Base-by-base conservation (phyloP, 2,113 vertebrate genomes). In the Cynoglossus semilaevis region DNA sequence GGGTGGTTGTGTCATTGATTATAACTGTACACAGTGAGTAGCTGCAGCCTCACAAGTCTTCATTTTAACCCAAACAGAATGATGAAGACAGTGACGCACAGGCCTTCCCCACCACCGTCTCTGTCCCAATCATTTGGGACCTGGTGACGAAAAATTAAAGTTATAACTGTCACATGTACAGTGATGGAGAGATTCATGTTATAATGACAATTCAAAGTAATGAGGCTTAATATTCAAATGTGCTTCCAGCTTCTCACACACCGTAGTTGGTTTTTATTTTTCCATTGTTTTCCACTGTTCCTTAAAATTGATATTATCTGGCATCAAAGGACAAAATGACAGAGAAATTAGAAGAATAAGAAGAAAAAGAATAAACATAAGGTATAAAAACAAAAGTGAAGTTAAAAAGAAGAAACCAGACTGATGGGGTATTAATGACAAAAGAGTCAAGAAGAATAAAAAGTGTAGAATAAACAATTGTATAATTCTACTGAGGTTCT, bases 11-110 rank as follows among this genome's bases (percentile, higher is more conserved):
- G 63, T 66, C 22, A 44, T 22, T 17, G 43, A 79, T 69, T 53
- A 49, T 67, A 64, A 73, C 48, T 70, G 48, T 51, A 59, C 16
- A 52, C 51, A 57, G 15, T 49, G 70, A 61, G 45, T 37, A 52
- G 53, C 15, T 58, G 50, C 70, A 55, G 29, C 42, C 53, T 60
- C 54, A 55, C 55, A 58, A 50, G 42, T 68, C 67, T 35, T 74
- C 66, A 52, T 35, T 76, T 40, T 18, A 63, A 67, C 58, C 62
- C 68, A 52, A 71, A 72, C 72, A 74, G 17, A 58, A 36, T 11
- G 56, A 67, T 18, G 16, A 48, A 18, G 50, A 61, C 16, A 42
- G 66, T 81, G 85, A 87, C 76, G 80, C 74, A 83, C 80, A 38
- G 80, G 68, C 80, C 80, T 80, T 81, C 66, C 68, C 76, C 56